A percentile compares a stretch with the other conserved stretches of the same genome.
phyloP scores from a whole-genome alignment of 2,113 vertebrate species.

The Rhipidura dahli region DNA sequence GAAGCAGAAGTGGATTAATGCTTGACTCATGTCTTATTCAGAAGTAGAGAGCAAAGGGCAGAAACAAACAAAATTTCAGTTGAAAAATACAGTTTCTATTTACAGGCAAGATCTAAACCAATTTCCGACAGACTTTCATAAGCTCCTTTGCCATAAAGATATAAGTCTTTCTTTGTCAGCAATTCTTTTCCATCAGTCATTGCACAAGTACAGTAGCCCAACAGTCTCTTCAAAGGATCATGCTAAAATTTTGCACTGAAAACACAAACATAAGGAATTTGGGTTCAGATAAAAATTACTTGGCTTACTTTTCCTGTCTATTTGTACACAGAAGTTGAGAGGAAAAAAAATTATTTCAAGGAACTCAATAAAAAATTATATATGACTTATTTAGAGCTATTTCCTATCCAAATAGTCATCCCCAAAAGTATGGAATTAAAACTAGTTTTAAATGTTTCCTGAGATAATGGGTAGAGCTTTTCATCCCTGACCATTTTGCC shows the following conservation, averaged over 20 bases:
- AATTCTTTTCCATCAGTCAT: background rate
- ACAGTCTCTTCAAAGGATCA: background rate
- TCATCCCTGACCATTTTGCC: background rate
- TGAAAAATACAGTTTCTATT: background rate
- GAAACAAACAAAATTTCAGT: background rate
- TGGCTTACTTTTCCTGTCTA: background rate
- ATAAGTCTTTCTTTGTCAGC: background rate
- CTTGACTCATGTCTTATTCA: background rate
- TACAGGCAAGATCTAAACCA: background rate
- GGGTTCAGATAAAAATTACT: background rate
- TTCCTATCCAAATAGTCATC: constrained; percentile 22
- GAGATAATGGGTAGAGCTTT: background rate
- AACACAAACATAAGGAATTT: background rate
- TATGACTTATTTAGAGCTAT: background rate
- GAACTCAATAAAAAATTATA: background rate
- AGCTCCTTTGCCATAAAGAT: background rate
- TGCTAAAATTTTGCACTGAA: background rate
- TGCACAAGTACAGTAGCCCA: background rate
- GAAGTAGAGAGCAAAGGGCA: background rate
- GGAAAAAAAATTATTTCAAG: background rate
- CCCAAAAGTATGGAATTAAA: background rate
- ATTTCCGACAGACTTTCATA: background rate
- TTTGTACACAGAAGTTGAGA: background rate
- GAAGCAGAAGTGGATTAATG: background rate
- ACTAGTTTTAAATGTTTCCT: background rate